A percentile compares a stretch with the other conserved stretches of the same genome.
Conservation (phyloP, 1,140 invertebrate species). For the Diabrotica virgifera region DNA sequence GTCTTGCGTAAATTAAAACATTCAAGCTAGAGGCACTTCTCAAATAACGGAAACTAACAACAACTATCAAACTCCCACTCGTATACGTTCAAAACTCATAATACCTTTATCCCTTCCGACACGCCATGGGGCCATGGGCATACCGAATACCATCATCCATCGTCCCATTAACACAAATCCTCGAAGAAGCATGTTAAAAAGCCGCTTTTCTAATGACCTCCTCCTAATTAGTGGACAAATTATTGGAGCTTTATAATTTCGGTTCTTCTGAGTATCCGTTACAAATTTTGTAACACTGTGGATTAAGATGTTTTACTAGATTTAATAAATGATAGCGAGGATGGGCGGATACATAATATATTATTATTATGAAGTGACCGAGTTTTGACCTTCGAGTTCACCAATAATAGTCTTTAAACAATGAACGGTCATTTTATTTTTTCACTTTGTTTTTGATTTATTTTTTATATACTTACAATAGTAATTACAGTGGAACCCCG, state of each 20-base stretch:
- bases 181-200: neutral
- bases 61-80: neutral
- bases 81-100: neutral
- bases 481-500: too few species aligned
- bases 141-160: neutral
- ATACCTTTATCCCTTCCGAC: neutral
- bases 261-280: neutral
- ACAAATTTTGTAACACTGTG: conserved; percentile 1
- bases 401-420: too few species aligned
- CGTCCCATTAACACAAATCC: neutral
- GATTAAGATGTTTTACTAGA: neutral
- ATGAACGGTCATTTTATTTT: too few species aligned
- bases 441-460: too few species aligned
- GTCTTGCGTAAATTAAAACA: too few species aligned
- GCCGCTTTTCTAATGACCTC: conserved; percentile 1
- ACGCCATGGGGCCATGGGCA: conserved; percentile 1
- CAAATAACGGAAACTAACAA: neutral
- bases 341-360: neutral
- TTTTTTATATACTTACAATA: too few species aligned
- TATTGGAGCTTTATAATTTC: neutral
- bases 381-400: neutral
- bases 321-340: neutral
- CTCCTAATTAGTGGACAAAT: neutral
- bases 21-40: too few species aligned
- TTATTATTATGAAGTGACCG: neutral